Evolutionary conservation across 2,797 vertebrate genomes (phyloP), one percentile per base, ranked within the genome.

Genomic region (Halcyon smyrnensis): DNA sequence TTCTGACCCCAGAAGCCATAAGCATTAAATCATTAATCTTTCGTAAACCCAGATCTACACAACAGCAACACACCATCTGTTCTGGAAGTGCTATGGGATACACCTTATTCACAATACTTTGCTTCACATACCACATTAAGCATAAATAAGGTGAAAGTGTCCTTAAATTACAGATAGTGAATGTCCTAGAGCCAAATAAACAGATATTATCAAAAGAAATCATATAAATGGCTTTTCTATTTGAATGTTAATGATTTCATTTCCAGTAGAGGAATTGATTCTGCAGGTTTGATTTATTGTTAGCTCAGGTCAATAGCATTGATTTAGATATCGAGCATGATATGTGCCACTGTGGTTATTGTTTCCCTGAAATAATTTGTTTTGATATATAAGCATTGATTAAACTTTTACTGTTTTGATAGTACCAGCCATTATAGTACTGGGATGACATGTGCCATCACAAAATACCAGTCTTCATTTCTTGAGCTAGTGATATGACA

Each of bases 171-270:
- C 30, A 83, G 34, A 30, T 6, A 57, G 8, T 34, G 32, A 84
- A 46, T 0, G 1, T 59, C 36, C 30, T 80, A 39, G 21, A 71
- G 28, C 43, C 77, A 93, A 91, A 84, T 57, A 69, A 78, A 79
- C 4, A 76, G 7, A 85, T 84, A 71, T 6, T 45, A 30, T 8
- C 64, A 46, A 36, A 89, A 86, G 43, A 81, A 94, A 65, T 46
- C 12, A 5, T 36, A 74, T 36, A 70, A 91, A 84, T 64, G 30
- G 48, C 30, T 77, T 94, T 90, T 68, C 25, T 78, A 92, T 90
- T 89, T 95, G 77, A 93, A 87, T 88, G 60, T 53, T 92, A 90
- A 87, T 57, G 76, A 71, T 90, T 96, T 97, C 60, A 95, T 95
- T 96, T 97, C 83, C 78, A 82, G 69, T 53, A 69, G 30, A 85